Evolutionary conservation across 2,888 invertebrate species (phyloP), one percentile per base, ranked within the genome.

Genomic region (Nymphalis polychloros): DNA sequence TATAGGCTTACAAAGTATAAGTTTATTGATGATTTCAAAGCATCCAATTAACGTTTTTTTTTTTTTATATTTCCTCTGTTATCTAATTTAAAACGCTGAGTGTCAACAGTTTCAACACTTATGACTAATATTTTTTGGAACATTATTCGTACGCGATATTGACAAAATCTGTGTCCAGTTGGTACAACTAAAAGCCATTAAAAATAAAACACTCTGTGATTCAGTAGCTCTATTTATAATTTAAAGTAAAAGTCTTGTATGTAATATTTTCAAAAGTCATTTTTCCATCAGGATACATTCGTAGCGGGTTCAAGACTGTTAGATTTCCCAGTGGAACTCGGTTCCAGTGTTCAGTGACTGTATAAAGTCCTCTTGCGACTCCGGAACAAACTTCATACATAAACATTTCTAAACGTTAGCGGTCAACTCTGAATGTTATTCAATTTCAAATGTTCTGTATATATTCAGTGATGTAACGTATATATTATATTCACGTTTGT

Each of bases 241-340:
- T 23, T 23, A 4, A 4, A 52, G 20, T 13, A 52, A 52, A 53
- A 55, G 27, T 17, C 27, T 55, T 31, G 31, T 55, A 27, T 27
- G 53, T 16, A 17, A 20, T 53, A 53, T 53, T 53, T 53, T 53
- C 27, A 8, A 41, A 57, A 41, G 19, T 57, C 19, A 57, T 57
- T 19, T 41, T 35, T 67, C 64, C 61, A 68, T 68, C 50, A 61
- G 66, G 52, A 67, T 63, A 68, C 59, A 69, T 68, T 67, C 59
- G 57, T 59, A 63, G 68, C 63, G 60, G 50, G 59, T 60, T 62
- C 68, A 64, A 73, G 69, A 52, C 59, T 63, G 63, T 55, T 63
- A 73, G 72, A 73, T 72, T 73, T 73, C 73, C 73, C 73, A 64
- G n/a, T 47, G 64, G 72, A 53, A 48, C 48, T 17, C n/a, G 31